phyloP scores from a whole-genome alignment of 37 sponge, comb jelly and placozoan genomes.

The Diacarnus erythraeanus region DNA sequence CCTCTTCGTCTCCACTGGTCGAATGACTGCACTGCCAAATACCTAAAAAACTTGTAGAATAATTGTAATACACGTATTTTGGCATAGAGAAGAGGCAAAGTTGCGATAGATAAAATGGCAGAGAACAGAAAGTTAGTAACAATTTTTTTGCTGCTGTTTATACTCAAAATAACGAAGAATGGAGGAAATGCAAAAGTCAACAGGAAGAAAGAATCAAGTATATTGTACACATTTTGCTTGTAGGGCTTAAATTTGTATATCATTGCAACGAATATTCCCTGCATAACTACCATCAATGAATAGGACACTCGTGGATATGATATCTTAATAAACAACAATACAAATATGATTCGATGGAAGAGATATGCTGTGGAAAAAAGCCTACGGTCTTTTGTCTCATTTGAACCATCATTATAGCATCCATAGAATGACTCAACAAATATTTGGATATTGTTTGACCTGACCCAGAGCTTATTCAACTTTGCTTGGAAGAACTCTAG shows the following conservation, averaged over 20 bases:
- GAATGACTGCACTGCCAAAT: background rate
- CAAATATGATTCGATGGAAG: background rate
- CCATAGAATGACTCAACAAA: conserved; percentile 3
- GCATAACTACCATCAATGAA: background rate
- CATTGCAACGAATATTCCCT: background rate
- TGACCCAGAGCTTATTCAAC: background rate
- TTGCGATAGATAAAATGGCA: background rate
- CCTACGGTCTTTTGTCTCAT: background rate
- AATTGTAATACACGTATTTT: background rate
- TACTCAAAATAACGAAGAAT: background rate
- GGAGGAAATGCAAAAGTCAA: background rate
- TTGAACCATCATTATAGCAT: conserved; percentile 7
- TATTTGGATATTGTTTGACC: conserved; percentile 3
- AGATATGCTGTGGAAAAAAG: conserved; percentile 1
- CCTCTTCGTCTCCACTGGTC: conserved; percentile 1
- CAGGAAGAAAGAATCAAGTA: background rate
- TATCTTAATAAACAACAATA: background rate
- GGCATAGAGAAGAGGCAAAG: background rate
- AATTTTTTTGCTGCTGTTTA: background rate
- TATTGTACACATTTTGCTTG: background rate
- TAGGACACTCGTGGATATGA: background rate
- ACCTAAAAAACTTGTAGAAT: background rate
- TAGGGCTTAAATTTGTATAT: background rate
- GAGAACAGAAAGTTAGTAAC: background rate
- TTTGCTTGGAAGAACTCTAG: conserved; percentile 3